Evolutionary conservation across 2,888 invertebrate species (phyloP).

Genomic region (Drosophila pseudotakahashii): DNA sequence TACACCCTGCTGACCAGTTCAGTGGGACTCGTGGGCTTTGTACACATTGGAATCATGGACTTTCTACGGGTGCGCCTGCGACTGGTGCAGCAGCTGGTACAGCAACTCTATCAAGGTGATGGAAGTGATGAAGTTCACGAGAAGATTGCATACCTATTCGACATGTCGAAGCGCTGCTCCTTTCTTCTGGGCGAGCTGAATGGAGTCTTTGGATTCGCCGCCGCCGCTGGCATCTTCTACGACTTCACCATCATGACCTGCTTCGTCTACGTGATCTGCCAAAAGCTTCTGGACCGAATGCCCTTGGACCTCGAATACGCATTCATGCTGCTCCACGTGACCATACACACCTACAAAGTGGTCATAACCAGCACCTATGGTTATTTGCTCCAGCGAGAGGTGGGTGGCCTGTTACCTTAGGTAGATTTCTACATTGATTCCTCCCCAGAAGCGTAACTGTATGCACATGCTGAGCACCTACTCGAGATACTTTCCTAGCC

Average conservation of each 20-base stretch:
- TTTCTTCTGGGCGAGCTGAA: conserved; percentile 70
- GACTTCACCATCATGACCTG: conserved; percentile 78
- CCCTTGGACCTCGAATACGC: conserved; percentile 57
- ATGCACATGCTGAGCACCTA: conserved; percentile 58
- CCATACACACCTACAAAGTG: conserved; percentile 72
- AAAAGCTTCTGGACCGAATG: conserved; percentile 61
- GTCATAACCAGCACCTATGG: conserved; percentile 72
- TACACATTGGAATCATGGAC: conserved; percentile 76
- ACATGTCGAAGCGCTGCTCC: conserved; percentile 59
- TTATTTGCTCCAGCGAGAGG: conserved; percentile 70
- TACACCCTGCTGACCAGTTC: conserved; percentile 68
- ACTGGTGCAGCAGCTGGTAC: conserved; percentile 64
- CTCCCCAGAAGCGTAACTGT: conserved; percentile 68
- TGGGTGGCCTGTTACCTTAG: conserved; percentile 25
- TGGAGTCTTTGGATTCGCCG: conserved; percentile 57
- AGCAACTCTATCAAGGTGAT: conserved; percentile 44
- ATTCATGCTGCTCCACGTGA: conserved; percentile 65
- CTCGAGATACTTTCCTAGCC: conserved; percentile 44
- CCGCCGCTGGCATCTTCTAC: conserved; percentile 69
- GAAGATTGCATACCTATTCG: conserved; percentile 49
- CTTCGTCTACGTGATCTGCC: conserved; percentile 77
- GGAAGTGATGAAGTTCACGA: conserved; percentile 6
- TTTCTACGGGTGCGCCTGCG: conserved; percentile 78
- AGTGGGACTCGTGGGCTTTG: conserved; percentile 59
- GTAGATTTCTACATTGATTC: conserved; percentile 4